Conservation (phyloP, 2,888 invertebrate species). For the Antheraea assamensis region DNA sequence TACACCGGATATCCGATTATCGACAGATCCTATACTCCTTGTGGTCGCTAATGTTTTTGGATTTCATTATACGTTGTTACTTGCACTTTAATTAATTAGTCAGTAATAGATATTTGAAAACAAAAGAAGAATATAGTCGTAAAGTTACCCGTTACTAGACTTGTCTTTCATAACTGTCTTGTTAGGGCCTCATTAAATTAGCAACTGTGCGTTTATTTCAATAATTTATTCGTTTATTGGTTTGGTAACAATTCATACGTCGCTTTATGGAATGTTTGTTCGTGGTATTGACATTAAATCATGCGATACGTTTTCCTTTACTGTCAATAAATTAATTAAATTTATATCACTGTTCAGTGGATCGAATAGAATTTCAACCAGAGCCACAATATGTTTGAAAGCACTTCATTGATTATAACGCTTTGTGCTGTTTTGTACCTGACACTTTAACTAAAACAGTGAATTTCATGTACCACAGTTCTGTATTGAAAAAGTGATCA, state of each 20-base stretch:
- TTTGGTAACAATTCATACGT: background rate
- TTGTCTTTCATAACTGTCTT: background rate
- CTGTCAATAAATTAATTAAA: constrained; percentile 3
- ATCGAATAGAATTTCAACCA: background rate
- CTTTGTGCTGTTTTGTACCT: background rate
- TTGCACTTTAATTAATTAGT: too few species aligned
- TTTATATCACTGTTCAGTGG: background rate
- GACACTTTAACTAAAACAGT: background rate
- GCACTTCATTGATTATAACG: background rate
- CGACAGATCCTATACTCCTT: too few species aligned
- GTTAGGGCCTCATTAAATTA: background rate
- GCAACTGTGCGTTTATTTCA: background rate
- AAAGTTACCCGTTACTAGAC: too few species aligned
- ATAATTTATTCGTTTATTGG: background rate
- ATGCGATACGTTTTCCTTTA: background rate
- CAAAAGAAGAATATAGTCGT: too few species aligned
- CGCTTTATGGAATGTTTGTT: background rate
- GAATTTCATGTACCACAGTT: background rate
- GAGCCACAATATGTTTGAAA: background rate
- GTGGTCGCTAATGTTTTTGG: too few species aligned
- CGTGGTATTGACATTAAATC: background rate
- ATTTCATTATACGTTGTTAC: too few species aligned
- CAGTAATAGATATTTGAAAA: too few species aligned
- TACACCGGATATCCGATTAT: too few species aligned
- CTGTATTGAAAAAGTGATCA: background rate